These are phyloP conservation scores for Oscheius sp. DNA, from an alignment of 2,888 invertebrate species.

Conservation along the genomic window DNA sequence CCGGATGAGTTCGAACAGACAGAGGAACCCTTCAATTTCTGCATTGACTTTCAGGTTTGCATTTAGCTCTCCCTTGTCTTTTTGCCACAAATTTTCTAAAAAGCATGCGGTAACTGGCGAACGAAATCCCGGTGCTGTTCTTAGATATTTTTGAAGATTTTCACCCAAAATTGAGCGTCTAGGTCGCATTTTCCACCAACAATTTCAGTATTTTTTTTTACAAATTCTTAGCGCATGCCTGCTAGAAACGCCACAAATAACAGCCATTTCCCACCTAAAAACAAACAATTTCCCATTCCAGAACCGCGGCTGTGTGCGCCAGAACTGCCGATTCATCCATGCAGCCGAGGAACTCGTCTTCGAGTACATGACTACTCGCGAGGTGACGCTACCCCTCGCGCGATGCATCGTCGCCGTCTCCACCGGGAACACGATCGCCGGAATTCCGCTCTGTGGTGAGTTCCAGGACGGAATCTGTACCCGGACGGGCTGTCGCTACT, in stretches of 20 bases:
- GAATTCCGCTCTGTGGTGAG: conserved; percentile 73
- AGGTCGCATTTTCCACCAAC: too few relatives aligned
- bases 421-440: conserved; percentile 70
- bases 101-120: too few relatives aligned
- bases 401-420: conserved; percentile 74
- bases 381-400: conserved; percentile 78
- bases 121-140: too few relatives aligned
- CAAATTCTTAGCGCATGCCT: too few relatives aligned
- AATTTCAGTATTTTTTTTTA: too few relatives aligned
- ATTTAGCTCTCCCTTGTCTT: not conserved
- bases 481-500: conserved; percentile 71
- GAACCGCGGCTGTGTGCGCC: conserved; percentile 82
- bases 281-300: conserved; percentile 43
- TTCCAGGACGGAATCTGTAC: conserved; percentile 69
- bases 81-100: too few relatives aligned
- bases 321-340: conserved; percentile 78
- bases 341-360: conserved; percentile 83
- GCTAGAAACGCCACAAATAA: too few relatives aligned
- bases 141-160: too few relatives aligned
- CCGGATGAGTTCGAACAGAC: conserved; percentile 72
- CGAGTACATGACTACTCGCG: conserved; percentile 81
- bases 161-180: too few relatives aligned
- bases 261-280: not conserved
- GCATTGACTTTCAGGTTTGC: conserved; percentile 78
- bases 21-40: conserved; percentile 76